A percentile compares a stretch with the other conserved stretches of the same genome.
Conservation (phyloP, 1,140 invertebrate genomes). For the Dreissena polymorpha region DNA sequence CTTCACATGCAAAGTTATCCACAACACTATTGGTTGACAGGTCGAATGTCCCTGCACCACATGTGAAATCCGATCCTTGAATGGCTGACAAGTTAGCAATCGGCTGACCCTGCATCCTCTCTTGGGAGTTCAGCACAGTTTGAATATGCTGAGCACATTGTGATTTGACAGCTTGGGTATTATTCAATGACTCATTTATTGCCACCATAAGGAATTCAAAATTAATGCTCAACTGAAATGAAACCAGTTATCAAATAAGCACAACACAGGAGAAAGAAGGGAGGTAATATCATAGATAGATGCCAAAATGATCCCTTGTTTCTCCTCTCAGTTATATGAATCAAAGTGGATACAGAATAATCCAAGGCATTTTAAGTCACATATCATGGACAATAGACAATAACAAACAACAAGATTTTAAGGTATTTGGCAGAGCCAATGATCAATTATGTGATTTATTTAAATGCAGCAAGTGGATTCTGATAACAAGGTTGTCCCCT, state of each 20-base stretch:
- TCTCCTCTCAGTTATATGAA: no score
- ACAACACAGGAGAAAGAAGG: not conserved
- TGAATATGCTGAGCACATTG: not conserved
- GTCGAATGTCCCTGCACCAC: constrained; percentile 3
- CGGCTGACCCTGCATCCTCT: not conserved
- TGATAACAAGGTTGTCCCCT: no score
- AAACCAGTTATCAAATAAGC: not conserved
- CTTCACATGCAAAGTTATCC: not conserved
- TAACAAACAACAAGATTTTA: no score
- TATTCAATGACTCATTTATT: constrained; percentile 4
- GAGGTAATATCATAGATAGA: no score
- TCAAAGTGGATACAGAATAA: no score
- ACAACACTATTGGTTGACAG: not conserved
- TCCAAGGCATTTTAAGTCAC: no score
- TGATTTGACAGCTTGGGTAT: not conserved
- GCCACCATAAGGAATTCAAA: not conserved
- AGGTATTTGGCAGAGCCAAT: no score
- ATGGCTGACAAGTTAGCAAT: not conserved
- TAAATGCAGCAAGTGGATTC: no score
- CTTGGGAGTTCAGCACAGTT: constrained; percentile 5
- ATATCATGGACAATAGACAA: no score
- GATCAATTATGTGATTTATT: no score
- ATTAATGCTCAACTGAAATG: constrained; percentile 21
- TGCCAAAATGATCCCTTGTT: no score
- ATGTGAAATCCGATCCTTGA: not conserved